These are phyloP conservation scores for Capitella teleta DNA, from an alignment of 1,140 invertebrate species.

Conservation along the genomic window DNA sequence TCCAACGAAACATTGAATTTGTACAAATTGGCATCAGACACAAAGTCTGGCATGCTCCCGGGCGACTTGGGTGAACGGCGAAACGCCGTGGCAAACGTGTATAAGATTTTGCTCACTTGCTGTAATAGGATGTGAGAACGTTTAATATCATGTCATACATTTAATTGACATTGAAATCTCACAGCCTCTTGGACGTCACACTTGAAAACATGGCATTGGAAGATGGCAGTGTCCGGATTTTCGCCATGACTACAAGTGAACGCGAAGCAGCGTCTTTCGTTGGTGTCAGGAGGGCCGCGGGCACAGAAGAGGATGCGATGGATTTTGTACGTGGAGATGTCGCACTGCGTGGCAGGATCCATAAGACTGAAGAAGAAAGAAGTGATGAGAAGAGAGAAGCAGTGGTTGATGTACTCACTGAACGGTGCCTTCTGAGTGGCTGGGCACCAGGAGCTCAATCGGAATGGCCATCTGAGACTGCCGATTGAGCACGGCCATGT, in stretches of 20 bases:
- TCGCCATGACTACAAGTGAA: conserved; percentile 91
- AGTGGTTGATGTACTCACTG: conserved; percentile 4
- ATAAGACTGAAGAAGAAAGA: conserved; percentile 60
- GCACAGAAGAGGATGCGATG: conserved; percentile 91
- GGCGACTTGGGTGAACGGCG: conserved; percentile 55
- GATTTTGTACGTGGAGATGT: conserved; percentile 81
- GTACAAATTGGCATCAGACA: conserved; percentile 14
- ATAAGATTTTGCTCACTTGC: conserved; percentile 55
- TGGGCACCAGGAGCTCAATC: conserved; percentile 79
- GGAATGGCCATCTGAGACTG: conserved; percentile 58
- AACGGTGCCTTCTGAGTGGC: conserved; percentile 61
- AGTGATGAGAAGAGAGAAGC: background rate
- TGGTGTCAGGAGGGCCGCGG: conserved; percentile 68
- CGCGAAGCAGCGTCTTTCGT: conserved; percentile 84
- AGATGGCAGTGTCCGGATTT: conserved; percentile 73
- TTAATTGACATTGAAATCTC: conserved; percentile 46
- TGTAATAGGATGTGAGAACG: conserved; percentile 22
- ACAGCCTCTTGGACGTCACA: conserved; percentile 97
- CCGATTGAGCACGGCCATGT: conserved; percentile 79
- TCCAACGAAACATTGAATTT: conserved; percentile 77
- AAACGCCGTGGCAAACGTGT: conserved; percentile 85
- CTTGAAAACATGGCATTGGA: conserved; percentile 93
- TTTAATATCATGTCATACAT: background rate
- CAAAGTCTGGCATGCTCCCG: background rate
- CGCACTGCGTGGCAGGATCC: conserved; percentile 67